A percentile compares a stretch with the other conserved stretches of the same genome.
Evolutionary conservation across 37 sponge, comb jelly and placozoan genomes (phyloP).

Genomic region (Beroe ovata): DNA sequence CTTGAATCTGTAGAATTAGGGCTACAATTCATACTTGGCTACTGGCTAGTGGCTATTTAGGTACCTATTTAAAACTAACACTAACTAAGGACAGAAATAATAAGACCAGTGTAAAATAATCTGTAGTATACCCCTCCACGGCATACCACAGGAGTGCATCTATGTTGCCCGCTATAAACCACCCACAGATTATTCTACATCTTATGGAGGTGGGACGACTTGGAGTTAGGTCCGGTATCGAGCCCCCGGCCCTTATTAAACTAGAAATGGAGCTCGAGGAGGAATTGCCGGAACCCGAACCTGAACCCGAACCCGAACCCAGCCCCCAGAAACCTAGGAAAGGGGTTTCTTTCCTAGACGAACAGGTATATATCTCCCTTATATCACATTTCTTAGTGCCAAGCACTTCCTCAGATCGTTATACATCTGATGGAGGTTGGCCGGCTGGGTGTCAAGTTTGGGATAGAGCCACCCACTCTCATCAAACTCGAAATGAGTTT

Average conservation of each 20-base stretch:
- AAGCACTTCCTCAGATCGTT: conserved; percentile 42
- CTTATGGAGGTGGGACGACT: conserved; percentile 54
- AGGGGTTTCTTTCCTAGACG: conserved; percentile 63
- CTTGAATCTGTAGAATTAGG: too few relatives aligned
- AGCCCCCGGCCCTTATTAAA: conserved; percentile 56
- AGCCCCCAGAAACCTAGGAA: conserved; percentile 11
- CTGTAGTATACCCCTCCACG: too few relatives aligned
- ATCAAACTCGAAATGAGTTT: conserved; percentile 63
- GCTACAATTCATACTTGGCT: too few relatives aligned
- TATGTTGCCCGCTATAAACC: too few relatives aligned
- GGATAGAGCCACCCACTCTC: conserved; percentile 57
- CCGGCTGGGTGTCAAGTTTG: conserved; percentile 37
- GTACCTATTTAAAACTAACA: too few relatives aligned
- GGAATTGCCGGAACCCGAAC: conserved; percentile 31
- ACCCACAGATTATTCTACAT: conserved; percentile 64
- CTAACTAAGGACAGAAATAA: too few relatives aligned
- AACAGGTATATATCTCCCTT: conserved; percentile 7
- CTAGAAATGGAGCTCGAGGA: conserved; percentile 66
- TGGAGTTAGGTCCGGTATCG: conserved; percentile 32
- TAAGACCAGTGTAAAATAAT: too few relatives aligned
- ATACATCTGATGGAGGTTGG: conserved; percentile 66
- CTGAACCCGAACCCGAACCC: conserved; percentile 57
- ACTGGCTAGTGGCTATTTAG: too few relatives aligned
- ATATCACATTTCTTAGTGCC: conserved; percentile 5
- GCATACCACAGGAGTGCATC: too few relatives aligned